Evolutionary conservation across 2,888 invertebrate genomes (phyloP), one percentile per base, ranked within the genome.

Genomic region (Drosophila tanythrix): DNA sequence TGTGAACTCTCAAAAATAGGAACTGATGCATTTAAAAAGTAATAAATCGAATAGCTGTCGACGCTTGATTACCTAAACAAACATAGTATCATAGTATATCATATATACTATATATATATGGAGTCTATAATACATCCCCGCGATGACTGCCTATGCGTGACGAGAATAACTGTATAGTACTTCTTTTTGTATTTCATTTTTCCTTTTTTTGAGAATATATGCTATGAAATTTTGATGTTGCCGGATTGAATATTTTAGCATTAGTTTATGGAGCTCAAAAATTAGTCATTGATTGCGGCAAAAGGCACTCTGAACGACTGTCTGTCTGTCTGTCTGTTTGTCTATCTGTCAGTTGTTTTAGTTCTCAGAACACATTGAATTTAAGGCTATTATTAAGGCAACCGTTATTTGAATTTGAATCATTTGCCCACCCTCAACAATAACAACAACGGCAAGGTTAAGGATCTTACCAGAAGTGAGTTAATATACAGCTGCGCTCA

Each of bases 181-280:
- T 46, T 25, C 25, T 15, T 46, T 25, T 25, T 46, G 27, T 15
- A 21, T 43, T 43, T 21, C 0, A 8, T 25, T 46, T 25, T 55
- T 53, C 15, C 15, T 29, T 31, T 35, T 65, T 56, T 56, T 74
- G 29, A 65, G 71, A 70, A 70, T 66, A 68, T 69, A 63, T 66
- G 73, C 65, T 78, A 85, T 86, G 74, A 71, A 89, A 88, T 85
- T 89, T 88, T 85, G 72, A 86, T 88, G 68, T 70, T 46, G 25
- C 27, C n/a, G 31, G 46, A 8, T 46, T 25, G 46, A 46, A 46
- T 53, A 55, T 35, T 25, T 15, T 25, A 25, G 25, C n/a, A n/a
- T n/a, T 55, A 27, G 7, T 36, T 29, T 48, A 52, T 58, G 15
- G 53, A 76, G 48, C 60, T 50, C 43, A 43, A 70, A 64, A 68